Evolutionary conservation across 2,113 vertebrate species (phyloP).

Genomic region (Podilymbus podiceps): DNA sequence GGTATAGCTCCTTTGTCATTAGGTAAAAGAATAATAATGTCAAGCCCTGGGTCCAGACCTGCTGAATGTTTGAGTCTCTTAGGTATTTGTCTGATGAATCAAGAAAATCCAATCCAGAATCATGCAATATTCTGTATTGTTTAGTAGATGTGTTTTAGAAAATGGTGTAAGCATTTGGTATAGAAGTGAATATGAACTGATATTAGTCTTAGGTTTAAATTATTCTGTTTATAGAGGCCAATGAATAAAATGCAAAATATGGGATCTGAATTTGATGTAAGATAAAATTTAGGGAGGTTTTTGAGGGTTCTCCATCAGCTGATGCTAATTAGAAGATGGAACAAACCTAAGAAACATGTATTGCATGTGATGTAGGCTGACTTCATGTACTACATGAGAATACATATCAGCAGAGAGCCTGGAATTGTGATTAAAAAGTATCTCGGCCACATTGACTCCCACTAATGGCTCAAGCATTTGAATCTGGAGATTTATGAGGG

Average conservation of each 20-base stretch:
- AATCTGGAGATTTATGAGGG: neutral
- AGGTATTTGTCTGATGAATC: neutral
- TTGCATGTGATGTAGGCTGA: neutral
- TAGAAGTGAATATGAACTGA: neutral
- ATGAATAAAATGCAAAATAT: neutral
- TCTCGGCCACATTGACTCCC: neutral
- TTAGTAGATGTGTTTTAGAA: neutral
- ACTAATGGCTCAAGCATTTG: neutral
- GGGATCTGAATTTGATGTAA: neutral
- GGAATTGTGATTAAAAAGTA: neutral
- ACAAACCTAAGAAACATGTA: neutral
- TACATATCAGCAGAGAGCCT: neutral
- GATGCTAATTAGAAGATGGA: neutral
- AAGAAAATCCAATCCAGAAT: neutral
- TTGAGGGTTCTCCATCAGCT: neutral
- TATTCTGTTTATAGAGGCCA: neutral
- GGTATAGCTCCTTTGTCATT: neutral
- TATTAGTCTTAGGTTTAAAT: neutral
- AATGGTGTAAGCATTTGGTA: neutral
- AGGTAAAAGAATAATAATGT: neutral
- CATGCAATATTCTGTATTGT: neutral
- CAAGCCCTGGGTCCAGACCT: neutral
- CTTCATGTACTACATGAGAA: neutral
- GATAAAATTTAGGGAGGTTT: neutral
- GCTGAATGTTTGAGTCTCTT: neutral